phyloP scores from a whole-genome alignment of 2,888 invertebrate species.

The Conistra vaccinii region DNA sequence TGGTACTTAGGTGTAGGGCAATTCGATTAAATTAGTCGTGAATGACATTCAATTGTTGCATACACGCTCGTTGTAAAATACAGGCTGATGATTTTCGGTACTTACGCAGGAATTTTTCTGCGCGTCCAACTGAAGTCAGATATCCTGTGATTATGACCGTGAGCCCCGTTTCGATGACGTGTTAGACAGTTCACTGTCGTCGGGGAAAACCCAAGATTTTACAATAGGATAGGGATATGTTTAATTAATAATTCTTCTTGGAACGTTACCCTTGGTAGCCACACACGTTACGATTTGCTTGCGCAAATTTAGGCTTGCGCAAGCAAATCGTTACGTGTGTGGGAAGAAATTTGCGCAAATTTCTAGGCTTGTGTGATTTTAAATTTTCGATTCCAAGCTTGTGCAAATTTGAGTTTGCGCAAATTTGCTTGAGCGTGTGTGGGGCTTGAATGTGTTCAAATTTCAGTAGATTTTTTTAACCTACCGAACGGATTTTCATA shows the following conservation, averaged over 20 bases:
- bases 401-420: too few species aligned
- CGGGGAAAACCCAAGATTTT: neutral
- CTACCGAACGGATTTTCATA: too few species aligned
- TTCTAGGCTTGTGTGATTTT: too few species aligned
- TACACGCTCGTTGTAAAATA: conserved; percentile 37
- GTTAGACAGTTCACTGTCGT: neutral
- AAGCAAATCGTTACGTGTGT: too few species aligned
- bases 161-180: neutral
- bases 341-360: too few species aligned
- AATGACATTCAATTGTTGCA: conserved; percentile 67
- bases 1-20: conserved; percentile 62
- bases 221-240: neutral
- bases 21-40: conserved; percentile 68
- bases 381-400: too few species aligned
- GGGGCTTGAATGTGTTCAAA: too few species aligned
- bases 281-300: too few species aligned
- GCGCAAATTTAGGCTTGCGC: too few species aligned
- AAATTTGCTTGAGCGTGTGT: too few species aligned
- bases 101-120: neutral
- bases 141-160: neutral
- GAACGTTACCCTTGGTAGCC: neutral
- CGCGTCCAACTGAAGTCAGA: neutral
- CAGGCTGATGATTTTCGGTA: conserved; percentile 27
- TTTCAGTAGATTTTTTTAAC: too few species aligned
- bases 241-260: neutral